These are phyloP conservation scores for Cheilosia soror DNA, from an alignment of 2,888 invertebrate genomes.

Conservation along the genomic window DNA sequence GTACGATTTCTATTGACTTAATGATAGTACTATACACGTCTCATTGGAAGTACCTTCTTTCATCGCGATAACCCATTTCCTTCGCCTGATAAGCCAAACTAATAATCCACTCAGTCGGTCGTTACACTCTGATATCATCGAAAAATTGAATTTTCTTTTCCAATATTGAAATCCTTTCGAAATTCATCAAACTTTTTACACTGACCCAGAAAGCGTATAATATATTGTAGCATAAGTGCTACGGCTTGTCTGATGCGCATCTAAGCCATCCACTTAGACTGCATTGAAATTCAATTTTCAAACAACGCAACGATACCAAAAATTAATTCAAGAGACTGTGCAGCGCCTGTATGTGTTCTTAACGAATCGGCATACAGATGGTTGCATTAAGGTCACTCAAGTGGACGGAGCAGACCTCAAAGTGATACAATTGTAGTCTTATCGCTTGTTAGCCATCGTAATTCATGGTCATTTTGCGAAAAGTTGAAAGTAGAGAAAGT, in stretches of 20 bases:
- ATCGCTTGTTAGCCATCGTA: conserved; percentile 5
- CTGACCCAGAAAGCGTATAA: conserved; percentile 35
- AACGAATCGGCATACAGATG: conserved; percentile 9
- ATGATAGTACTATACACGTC: not conserved
- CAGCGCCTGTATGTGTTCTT: not conserved
- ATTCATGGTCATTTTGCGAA: conserved; percentile 51
- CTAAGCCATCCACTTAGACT: conserved; percentile 48
- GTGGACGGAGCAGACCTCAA: conserved; percentile 32
- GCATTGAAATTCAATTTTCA: conserved; percentile 41
- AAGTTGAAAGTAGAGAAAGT: conserved; percentile 34
- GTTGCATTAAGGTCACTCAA: conserved; percentile 52
- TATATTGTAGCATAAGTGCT: conserved; percentile 10
- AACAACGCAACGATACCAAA: not conserved
- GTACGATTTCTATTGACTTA: not conserved
- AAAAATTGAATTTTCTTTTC: not conserved
- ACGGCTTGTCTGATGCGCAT: conserved; percentile 4
- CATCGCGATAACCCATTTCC: conserved; percentile 43
- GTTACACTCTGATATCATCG: conserved; percentile 34
- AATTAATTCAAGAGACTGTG: conserved; percentile 27
- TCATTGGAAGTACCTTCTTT: conserved; percentile 2
- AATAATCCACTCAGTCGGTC: conserved; percentile 34
- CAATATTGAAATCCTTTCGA: not conserved
- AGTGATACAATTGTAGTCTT: conserved; percentile 43
- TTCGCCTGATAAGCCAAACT: conserved; percentile 34
- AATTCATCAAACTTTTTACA: conserved; percentile 23